Percentiles rank a stretch among this genome's conserved stretches.
These are phyloP conservation scores for Myiozetetes cayanensis DNA, from an alignment of 2,113 vertebrate species.

Conservation along the genomic window DNA sequence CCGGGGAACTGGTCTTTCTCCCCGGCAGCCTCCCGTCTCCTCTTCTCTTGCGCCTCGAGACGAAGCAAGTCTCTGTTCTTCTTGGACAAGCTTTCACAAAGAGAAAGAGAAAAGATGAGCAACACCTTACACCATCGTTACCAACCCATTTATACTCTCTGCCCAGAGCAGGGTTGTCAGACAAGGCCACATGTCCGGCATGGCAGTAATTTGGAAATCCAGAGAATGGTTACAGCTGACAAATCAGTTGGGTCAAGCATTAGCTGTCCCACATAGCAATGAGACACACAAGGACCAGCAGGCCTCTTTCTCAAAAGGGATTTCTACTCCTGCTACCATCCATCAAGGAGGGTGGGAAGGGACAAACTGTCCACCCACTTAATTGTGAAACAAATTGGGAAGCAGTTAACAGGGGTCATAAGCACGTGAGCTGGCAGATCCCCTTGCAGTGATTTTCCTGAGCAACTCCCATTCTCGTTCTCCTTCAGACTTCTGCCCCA, in stretches of 20 bases:
- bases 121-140: neutral
- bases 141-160: neutral
- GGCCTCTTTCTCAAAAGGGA: neutral
- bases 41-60: slow-evolving; percentile 83
- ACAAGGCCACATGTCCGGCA: accelerated
- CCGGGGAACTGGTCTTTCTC: slow-evolving; percentile 73
- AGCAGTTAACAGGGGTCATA: too few species aligned
- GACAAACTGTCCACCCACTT: too few species aligned
- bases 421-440: neutral
- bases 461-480: neutral
- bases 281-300: neutral
- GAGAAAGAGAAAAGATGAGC: neutral
- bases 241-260: neutral
- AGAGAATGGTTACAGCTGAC: neutral
- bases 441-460: accelerated
- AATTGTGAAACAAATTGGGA: too few species aligned
- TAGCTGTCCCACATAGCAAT: accelerated
- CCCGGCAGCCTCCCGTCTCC: slow-evolving; percentile 84
- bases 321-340: neutral
- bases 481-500: neutral
- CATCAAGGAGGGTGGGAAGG: neutral
- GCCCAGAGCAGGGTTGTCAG: neutral
- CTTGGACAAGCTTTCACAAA: slow-evolving; percentile 76
- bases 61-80: slow-evolving; percentile 89
- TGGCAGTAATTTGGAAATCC: neutral